Percentiles rank a stretch among this genome's conserved stretches.
Conservation (phyloP, 2,888 invertebrate species). For the Watsonalla cultraria region DNA sequence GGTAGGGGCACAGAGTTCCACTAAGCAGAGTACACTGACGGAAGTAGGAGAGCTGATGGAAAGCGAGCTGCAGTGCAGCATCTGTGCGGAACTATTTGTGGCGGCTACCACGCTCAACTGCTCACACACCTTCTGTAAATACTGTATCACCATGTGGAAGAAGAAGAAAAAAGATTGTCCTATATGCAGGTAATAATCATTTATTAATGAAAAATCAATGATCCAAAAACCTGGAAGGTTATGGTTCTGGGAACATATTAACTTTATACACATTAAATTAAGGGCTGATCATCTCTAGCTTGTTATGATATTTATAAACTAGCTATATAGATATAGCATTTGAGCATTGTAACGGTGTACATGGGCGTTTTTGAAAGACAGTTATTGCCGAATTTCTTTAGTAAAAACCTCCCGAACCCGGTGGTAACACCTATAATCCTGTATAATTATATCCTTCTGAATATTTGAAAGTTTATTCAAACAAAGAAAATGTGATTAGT, state of each 20-base stretch:
- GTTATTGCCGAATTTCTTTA: neutral
- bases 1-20: constrained; percentile 25
- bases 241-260: too few species aligned
- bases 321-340: too few species aligned
- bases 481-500: too few species aligned
- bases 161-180: constrained; percentile 85
- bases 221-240: neutral
- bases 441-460: neutral
- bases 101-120: constrained; percentile 84
- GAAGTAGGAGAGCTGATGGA: constrained; percentile 80
- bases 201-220: neutral
- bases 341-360: too few species aligned
- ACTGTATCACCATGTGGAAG: constrained; percentile 85
- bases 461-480: too few species aligned
- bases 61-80: constrained; percentile 85
- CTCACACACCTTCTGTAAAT: constrained; percentile 85
- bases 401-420: too few species aligned
- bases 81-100: constrained; percentile 87
- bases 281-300: too few species aligned
- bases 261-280: too few species aligned
- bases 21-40: constrained; percentile 38
- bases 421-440: too few species aligned
- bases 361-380: neutral
- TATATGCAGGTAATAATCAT: constrained; percentile 77
- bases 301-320: too few species aligned